Base-by-base conservation (phyloP, 2,113 vertebrate genomes). In the Istiophorus platypterus region DNA sequence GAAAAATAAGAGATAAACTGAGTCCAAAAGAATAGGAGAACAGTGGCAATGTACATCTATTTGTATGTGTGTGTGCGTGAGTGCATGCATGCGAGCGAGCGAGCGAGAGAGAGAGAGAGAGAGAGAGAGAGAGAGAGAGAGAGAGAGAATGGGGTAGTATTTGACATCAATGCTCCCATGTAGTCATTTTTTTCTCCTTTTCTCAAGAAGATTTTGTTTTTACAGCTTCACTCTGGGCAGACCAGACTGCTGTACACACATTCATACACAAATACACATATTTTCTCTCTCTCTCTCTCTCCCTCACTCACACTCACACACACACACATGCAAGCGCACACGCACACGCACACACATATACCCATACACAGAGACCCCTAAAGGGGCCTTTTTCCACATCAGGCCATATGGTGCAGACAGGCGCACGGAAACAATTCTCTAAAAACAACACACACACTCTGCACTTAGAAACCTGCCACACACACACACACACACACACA, bases 391-490 rank as follows among this genome's bases (percentile, higher is more conserved):
- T 94, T 92, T 93, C 90, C 92, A 91, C 91, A 92, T 87, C 80
- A 83, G 91, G 70, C 92, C 92, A 93, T 93, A 92, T 92, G 90
- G 93, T 92, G 90, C 91, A 92, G 90, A 92, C 88, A 91, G 87
- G 89, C 88, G 78, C 89, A 91, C 85, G 91, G 91, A 93, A 94
- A 94, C 91, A 93, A 92, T 92, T 93, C 91, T 89, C 89, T 83
- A 93, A 92, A 91, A 92, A 94, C 90, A 94, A 94, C 92, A 94
- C 90, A 94, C 90, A 89, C 88, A 89, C 82, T 81, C 87, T 83
- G 74, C 90, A 85, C 91, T 88, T 89, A 90, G 76, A 93, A 91
- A 89, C 74, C 85, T 88, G 80, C 80, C 75, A 29, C 59, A 47
- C 59, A 73, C 78, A 66, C 61, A 52, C 69, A 61, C 81, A 62